Evolutionary conservation across 2,797 vertebrate species (phyloP).

Genomic region (Coilia nasus): DNA sequence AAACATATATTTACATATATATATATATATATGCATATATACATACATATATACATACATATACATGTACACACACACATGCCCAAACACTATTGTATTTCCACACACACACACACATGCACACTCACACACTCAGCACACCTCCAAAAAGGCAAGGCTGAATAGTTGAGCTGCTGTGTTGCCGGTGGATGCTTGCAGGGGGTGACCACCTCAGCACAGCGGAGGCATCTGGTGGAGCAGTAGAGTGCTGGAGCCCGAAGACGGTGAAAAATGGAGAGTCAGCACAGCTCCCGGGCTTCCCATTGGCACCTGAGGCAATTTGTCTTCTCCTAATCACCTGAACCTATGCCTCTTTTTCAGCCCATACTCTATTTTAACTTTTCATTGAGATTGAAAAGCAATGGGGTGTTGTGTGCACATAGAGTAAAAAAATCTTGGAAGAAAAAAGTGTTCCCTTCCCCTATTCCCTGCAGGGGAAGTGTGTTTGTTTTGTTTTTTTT

Average conservation of each 20-base stretch:
- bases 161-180: neutral
- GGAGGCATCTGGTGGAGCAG: neutral
- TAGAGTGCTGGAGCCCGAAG: neutral
- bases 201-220: neutral
- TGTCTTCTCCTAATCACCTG: neutral
- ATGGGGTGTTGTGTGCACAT: neutral
- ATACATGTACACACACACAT: neutral
- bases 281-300: neutral
- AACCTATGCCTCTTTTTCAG: neutral
- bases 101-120: neutral
- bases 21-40: neutral
- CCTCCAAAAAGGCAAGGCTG: neutral
- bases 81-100: neutral
- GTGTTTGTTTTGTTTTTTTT: too few species aligned
- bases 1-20: neutral
- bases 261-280: neutral
- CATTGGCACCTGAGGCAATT: neutral
- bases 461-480: neutral
- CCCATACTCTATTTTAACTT: neutral
- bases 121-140: conserved; percentile 1
- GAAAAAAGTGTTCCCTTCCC: neutral
- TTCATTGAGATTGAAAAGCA: neutral
- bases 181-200: neutral
- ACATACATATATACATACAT: neutral
- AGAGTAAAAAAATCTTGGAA: neutral